A percentile compares a stretch with the other conserved stretches of the same genome.
Conservation (phyloP, 2,888 invertebrate genomes). For the Crocallis elinguaria region DNA sequence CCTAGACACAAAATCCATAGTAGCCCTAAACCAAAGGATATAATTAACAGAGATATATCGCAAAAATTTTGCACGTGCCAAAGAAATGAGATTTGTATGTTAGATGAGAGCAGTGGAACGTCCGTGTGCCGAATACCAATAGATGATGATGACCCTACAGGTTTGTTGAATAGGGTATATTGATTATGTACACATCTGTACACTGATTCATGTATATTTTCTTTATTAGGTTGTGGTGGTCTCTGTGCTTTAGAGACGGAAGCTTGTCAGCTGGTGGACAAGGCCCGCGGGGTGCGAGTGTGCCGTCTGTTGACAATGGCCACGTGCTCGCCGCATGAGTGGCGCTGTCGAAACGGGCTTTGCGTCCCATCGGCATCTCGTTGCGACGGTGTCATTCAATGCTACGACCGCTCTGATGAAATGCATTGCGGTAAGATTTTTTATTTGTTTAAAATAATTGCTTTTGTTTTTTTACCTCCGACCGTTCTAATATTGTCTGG, state of each 20-base stretch:
- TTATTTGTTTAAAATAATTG: background rate
- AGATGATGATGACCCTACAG: conserved; percentile 86
- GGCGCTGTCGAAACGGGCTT: conserved; percentile 89
- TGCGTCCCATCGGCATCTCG: conserved; percentile 87
- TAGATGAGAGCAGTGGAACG: conserved; percentile 84
- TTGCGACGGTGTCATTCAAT: conserved; percentile 90
- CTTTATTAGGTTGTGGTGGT: conserved; percentile 85
- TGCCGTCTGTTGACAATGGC: conserved; percentile 85
- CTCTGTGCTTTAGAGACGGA: conserved; percentile 86
- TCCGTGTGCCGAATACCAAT: conserved; percentile 82
- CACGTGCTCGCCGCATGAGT: conserved; percentile 86
- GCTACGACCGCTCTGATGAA: conserved; percentile 91
- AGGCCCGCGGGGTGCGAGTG: conserved; percentile 76
- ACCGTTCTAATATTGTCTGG: too few relatives aligned
- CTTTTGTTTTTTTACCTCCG: too few relatives aligned
- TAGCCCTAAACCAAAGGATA: conserved; percentile 61
- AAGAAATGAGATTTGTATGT: conserved; percentile 86
- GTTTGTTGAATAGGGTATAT: too few relatives aligned
- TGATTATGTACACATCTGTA: too few relatives aligned
- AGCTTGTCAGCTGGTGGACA: conserved; percentile 86
- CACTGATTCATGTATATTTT: background rate
- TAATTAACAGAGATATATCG: conserved; percentile 69
- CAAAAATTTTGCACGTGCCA: conserved; percentile 81
- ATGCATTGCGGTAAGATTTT: conserved; percentile 86
- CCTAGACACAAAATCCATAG: conserved; percentile 60